A percentile compares a stretch with the other conserved stretches of the same genome.
These are phyloP conservation scores for Pelagia noctiluca DNA, from an alignment of 30 jellyfish, hydroid and myxozoan genomes.

Conservation along the genomic window DNA sequence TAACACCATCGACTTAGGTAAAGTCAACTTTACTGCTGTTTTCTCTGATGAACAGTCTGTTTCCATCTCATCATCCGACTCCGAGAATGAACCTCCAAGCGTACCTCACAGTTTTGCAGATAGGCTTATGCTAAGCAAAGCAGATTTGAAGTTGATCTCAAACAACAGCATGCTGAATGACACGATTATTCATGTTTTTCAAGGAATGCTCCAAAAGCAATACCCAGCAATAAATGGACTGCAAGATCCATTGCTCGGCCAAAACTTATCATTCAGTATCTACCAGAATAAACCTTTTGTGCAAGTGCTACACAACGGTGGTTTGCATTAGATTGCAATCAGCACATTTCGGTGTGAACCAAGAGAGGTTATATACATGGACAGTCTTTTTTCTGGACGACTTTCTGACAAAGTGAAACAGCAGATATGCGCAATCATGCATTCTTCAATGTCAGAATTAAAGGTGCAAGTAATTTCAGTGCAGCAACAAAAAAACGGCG, in stretches of 20 bases:
- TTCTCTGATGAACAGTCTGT: background rate
- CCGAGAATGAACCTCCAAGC: background rate
- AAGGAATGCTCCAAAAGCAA: conserved; percentile 23
- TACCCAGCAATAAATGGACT: conserved; percentile 26
- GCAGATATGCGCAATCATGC: conserved; percentile 3
- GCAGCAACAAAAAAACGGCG: conserved; percentile 46
- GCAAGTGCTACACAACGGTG: conserved; percentile 36
- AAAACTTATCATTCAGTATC: background rate
- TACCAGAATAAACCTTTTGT: background rate
- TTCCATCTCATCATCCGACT: background rate
- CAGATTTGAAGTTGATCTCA: background rate
- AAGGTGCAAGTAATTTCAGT: conserved; percentile 4
- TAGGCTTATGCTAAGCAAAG: background rate
- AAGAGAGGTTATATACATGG: conserved; percentile 17
- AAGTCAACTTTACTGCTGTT: background rate
- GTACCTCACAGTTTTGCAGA: background rate
- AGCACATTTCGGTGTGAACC: conserved; percentile 14
- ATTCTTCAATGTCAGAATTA: background rate
- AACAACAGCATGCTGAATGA: conserved; percentile 29
- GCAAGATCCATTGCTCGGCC: conserved; percentile 26
- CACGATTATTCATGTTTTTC: conserved; percentile 27
- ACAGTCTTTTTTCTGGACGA: conserved; percentile 34
- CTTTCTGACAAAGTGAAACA: conserved; percentile 7
- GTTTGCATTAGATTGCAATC: conserved; percentile 34
- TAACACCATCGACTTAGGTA: background rate